These are phyloP conservation scores for Tetramorium bicarinatum DNA, from an alignment of 2,888 invertebrate species.

Conservation along the genomic window DNA sequence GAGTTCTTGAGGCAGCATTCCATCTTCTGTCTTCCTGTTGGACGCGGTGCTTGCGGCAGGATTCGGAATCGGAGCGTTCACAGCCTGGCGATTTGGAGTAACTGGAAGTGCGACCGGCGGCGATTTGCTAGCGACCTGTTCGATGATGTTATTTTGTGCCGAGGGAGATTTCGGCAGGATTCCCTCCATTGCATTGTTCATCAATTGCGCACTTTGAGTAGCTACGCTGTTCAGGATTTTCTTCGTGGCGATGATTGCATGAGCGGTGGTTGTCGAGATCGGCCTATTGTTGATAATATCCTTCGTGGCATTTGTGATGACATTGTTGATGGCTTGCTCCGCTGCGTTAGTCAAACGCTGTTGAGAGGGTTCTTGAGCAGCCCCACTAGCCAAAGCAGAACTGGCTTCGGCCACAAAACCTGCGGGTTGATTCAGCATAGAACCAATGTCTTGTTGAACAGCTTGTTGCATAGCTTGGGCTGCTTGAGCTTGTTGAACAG, in stretches of 20 bases:
- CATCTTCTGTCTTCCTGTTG: constrained; percentile 87
- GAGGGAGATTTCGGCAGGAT: constrained; percentile 84
- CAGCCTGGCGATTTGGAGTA: constrained; percentile 84
- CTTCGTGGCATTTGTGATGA: constrained; percentile 84
- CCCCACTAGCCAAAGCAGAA: constrained; percentile 83
- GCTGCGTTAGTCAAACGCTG: constrained; percentile 84
- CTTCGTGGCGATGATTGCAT: constrained; percentile 85
- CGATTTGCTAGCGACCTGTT: constrained; percentile 83
- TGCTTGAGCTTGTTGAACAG: constrained; percentile 85
- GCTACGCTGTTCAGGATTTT: constrained; percentile 85
- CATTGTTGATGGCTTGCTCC: constrained; percentile 84
- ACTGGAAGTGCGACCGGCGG: constrained; percentile 77
- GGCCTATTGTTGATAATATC: constrained; percentile 85
- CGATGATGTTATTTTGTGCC: constrained; percentile 79
- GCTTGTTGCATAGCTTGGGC: constrained; percentile 85
- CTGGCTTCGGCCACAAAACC: constrained; percentile 85
- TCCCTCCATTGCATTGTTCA: constrained; percentile 85
- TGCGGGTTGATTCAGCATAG: constrained; percentile 84
- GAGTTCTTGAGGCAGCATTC: constrained; percentile 91
- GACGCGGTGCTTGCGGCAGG: constrained; percentile 87
- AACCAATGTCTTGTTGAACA: constrained; percentile 85
- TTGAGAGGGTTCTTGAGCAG: constrained; percentile 84
- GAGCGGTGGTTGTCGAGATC: constrained; percentile 85
- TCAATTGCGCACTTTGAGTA: constrained; percentile 84
- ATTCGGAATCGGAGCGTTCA: constrained; percentile 87